Percentiles rank a stretch among this genome's conserved stretches.
These are phyloP conservation scores for Drosophila repletoides DNA, from an alignment of 1,140 invertebrate species.

Conservation along the genomic window DNA sequence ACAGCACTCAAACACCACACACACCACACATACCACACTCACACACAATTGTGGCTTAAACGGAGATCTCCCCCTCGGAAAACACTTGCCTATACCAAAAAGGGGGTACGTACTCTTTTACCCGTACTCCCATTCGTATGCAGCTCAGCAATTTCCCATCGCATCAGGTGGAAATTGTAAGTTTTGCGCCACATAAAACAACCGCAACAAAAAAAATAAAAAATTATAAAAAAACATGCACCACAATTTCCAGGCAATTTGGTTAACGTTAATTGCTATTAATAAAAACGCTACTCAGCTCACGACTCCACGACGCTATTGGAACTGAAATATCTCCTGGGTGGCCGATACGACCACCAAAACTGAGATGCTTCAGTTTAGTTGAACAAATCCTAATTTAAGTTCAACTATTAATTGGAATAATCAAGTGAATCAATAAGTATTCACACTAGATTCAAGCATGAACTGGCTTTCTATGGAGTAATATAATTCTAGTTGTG, in stretches of 20 bases:
- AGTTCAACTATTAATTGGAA: too few species aligned
- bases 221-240: constrained; percentile 38
- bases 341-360: constrained; percentile 44
- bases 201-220: constrained; percentile 33
- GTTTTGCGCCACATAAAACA: constrained; percentile 67
- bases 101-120: too few species aligned
- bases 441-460: too few species aligned
- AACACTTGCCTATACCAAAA: too few species aligned
- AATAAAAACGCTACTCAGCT: constrained; percentile 52
- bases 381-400: too few species aligned
- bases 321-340: constrained; percentile 38
- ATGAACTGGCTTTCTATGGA: too few species aligned
- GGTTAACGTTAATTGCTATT: constrained; percentile 63
- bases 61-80: too few species aligned
- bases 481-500: too few species aligned
- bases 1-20: constrained; percentile 5
- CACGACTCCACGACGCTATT: constrained; percentile 34
- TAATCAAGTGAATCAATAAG: too few species aligned
- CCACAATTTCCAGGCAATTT: constrained; percentile 54
- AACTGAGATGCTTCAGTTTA: too few species aligned
- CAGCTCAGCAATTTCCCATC: constrained; percentile 41
- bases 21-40: neutral
- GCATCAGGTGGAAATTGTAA: constrained; percentile 54
- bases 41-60: too few species aligned
- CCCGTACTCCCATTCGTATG: too few species aligned